A percentile compares a stretch with the other conserved stretches of the same genome.
Evolutionary conservation across 2,113 vertebrate species (phyloP).

Genomic region (Podiceps cristatus): DNA sequence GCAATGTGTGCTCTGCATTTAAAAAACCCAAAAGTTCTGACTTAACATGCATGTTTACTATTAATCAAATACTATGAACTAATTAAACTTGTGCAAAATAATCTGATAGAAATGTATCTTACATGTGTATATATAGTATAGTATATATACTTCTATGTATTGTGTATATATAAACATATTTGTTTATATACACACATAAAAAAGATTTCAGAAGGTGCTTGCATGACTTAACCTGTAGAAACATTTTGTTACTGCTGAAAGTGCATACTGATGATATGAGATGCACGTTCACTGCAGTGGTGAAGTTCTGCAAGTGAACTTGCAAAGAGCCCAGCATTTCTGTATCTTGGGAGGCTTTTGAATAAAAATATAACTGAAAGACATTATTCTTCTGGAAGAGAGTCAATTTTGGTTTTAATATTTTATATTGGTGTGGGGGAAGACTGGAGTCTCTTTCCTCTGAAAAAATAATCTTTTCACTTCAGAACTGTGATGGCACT

Average conservation of each 20-base stretch:
- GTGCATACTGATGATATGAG: neutral
- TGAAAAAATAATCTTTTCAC: neutral
- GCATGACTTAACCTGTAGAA: neutral
- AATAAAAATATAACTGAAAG: neutral
- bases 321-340: neutral
- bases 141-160: neutral
- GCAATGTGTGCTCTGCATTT: neutral
- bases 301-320: neutral
- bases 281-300: fast-evolving
- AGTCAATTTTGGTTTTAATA: neutral
- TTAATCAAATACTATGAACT: neutral
- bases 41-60: neutral
- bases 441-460: neutral
- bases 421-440: neutral
- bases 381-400: no score
- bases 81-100: neutral
- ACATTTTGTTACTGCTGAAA: neutral
- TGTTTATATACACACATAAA: neutral
- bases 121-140: neutral
- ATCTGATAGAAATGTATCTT: neutral
- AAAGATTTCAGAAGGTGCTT: neutral
- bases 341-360: neutral
- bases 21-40: neutral
- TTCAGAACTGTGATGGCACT: neutral
- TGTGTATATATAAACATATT: neutral